Conservation (phyloP, 2,797 vertebrate species). For the Tokudaia tokunoshimensis region DNA sequence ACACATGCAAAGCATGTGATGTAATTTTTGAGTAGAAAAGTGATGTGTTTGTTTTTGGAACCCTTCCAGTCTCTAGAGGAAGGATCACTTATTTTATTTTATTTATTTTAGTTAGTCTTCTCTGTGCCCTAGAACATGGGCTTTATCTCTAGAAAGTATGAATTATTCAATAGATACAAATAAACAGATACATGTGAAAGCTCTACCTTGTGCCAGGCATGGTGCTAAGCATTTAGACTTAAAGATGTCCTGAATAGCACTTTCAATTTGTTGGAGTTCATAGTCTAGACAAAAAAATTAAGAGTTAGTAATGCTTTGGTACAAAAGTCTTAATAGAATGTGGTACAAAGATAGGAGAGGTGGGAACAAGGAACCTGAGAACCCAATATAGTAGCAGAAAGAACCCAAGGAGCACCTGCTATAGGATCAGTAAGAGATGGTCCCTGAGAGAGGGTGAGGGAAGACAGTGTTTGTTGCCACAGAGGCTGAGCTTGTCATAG, state of each 20-base stretch:
- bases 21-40: not conserved
- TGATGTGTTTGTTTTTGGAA: not conserved
- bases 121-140: not conserved
- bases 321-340: not conserved
- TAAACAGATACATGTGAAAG: not conserved
- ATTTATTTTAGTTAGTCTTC: conserved; percentile 11
- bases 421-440: not conserved
- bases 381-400: too few relatives aligned
- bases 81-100: not conserved
- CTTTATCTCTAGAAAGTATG: conserved; percentile 3
- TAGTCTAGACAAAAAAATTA: not conserved
- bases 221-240: not conserved
- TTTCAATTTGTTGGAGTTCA: not conserved
- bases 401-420: not conserved
- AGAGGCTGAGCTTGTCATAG: not conserved
- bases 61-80: not conserved
- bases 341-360: too few relatives aligned
- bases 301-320: not conserved
- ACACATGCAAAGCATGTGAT: not conserved
- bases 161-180: not conserved
- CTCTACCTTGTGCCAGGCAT: not conserved
- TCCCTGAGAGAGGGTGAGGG: not conserved
- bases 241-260: not conserved
- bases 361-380: not conserved
- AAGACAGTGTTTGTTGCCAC: not conserved